Evolutionary conservation across 2,113 vertebrate genomes (phyloP), one percentile per base, ranked within the genome.

Genomic region (Zosterops borbonicus): DNA sequence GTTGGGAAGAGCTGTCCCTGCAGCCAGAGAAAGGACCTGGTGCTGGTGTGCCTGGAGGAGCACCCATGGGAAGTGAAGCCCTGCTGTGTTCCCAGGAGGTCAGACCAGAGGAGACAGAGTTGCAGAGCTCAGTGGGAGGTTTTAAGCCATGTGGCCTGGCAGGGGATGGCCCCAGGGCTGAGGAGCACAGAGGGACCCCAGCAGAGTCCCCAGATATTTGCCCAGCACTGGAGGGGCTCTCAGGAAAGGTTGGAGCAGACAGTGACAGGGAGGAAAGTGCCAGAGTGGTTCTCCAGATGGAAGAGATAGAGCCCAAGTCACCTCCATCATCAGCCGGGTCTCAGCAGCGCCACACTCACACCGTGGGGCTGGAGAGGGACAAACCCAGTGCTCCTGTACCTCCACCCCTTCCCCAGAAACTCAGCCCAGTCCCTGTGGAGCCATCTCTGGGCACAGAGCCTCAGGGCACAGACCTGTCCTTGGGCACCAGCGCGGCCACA

Each of bases 241-340:
- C 60, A 1, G 70, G 59, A 73, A 39, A 64, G 28, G 39, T 13
- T 53, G 35, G 64, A 89, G 60, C 41, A 42, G 81, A 71, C 17
- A 11, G 5, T 1, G 37, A 80, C 55, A 93, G 95, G 68, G 89
- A 69, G 8, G 76, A 95, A 83, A 87, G 67, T 63, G 87, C 89
- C 76, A 68, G 93, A 65, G 37, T 79, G 7, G 63, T 97, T 88
- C 97, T 97, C 87, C 97, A 97, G 71, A 97, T 96, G 95, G 97
- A 98, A 89, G 95, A 90, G 41, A 89, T 97, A 92, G 86, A 86
- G 44, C 70, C 82, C 68, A 96, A 59, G 59, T 75, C 7, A 1
- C 50, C 60, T 4, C 33, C 55, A 3, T 69, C 79, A 19, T 63
- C 79, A 21, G 27, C 49, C n/a, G 89, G 74, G 31, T 46, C 87